Evolutionary conservation across 2,888 invertebrate genomes (phyloP).

Genomic region (Agrochola macilenta): DNA sequence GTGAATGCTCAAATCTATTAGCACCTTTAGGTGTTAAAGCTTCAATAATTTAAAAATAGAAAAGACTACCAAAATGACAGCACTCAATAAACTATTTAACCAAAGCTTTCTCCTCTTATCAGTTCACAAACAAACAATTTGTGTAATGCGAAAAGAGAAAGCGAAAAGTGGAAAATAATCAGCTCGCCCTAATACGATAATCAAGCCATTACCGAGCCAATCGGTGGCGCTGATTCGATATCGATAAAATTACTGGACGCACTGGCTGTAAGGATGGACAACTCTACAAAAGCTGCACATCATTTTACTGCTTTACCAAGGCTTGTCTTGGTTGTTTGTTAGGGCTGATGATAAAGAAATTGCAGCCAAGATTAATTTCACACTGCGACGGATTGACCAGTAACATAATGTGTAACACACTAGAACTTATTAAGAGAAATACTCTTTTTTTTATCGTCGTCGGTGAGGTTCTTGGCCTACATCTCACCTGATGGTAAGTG

Average conservation of each 20-base stretch:
- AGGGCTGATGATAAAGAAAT: too few relatives aligned
- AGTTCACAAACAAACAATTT: conserved; percentile 66
- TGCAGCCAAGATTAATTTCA: too few relatives aligned
- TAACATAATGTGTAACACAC: too few relatives aligned
- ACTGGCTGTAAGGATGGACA: conserved; percentile 60
- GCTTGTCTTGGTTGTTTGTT: too few relatives aligned
- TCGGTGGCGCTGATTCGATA: conserved; percentile 76
- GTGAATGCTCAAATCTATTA: too few relatives aligned
- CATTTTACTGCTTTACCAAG: too few relatives aligned
- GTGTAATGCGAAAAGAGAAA: conserved; percentile 63
- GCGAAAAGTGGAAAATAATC: conserved; percentile 70
- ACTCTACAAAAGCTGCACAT: neutral
- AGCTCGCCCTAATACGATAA: conserved; percentile 78
- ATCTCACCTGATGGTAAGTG: too few relatives aligned
- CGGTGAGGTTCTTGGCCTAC: too few relatives aligned
- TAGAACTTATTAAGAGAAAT: too few relatives aligned
- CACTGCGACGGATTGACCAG: too few relatives aligned
- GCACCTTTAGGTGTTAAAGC: neutral
- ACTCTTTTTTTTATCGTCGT: too few relatives aligned
- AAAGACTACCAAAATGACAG: neutral
- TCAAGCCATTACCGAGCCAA: conserved; percentile 81
- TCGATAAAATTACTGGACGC: conserved; percentile 73
- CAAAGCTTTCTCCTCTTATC: conserved; percentile 44
- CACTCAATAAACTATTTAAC: conserved; percentile 10
- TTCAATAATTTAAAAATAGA: neutral